These are phyloP conservation scores for Panzeria rudis DNA, from an alignment of 2,888 invertebrate species.

Conservation along the genomic window DNA sequence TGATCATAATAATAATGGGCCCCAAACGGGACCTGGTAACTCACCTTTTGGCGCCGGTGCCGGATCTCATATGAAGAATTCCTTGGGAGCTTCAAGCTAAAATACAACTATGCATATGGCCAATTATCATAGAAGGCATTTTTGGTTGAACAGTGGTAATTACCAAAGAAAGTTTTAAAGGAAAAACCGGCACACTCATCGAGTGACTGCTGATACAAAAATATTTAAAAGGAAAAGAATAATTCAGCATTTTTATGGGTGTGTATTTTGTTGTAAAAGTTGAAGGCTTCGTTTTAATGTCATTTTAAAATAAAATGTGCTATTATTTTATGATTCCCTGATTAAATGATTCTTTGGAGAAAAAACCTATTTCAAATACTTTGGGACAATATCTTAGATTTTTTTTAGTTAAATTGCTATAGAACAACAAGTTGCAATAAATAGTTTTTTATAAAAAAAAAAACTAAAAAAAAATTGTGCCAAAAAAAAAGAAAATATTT, in stretches of 20 bases:
- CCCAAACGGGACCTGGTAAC: conserved; percentile 80
- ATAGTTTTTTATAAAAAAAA: conserved; percentile 19
- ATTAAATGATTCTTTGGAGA: conserved; percentile 68
- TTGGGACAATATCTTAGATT: conserved; percentile 63
- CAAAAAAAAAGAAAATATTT: conserved; percentile 56
- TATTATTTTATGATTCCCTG: conserved; percentile 68
- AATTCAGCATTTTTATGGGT: conserved; percentile 47
- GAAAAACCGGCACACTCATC: conserved; percentile 77
- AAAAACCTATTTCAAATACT: conserved; percentile 44
- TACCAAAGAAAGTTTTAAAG: conserved; percentile 83
- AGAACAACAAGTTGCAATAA: conserved; percentile 34
- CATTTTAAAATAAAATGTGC: conserved; percentile 20
- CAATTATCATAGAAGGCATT: conserved; percentile 74
- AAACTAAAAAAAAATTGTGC: conserved; percentile 62
- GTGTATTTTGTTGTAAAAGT: conserved; percentile 7
- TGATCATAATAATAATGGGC: conserved; percentile 82
- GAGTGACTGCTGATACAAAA: conserved; percentile 54
- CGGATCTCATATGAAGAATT: conserved; percentile 83
- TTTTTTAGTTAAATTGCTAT: conserved; percentile 32
- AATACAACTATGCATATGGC: conserved; percentile 81
- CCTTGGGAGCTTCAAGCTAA: conserved; percentile 83
- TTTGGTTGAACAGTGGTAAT: conserved; percentile 78
- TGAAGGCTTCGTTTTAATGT: conserved; percentile 47
- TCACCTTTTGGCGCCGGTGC: conserved; percentile 80
- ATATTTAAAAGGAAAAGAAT: not conserved